phyloP scores from a whole-genome alignment of 2,113 vertebrate species.

The Chitala chitala region DNA sequence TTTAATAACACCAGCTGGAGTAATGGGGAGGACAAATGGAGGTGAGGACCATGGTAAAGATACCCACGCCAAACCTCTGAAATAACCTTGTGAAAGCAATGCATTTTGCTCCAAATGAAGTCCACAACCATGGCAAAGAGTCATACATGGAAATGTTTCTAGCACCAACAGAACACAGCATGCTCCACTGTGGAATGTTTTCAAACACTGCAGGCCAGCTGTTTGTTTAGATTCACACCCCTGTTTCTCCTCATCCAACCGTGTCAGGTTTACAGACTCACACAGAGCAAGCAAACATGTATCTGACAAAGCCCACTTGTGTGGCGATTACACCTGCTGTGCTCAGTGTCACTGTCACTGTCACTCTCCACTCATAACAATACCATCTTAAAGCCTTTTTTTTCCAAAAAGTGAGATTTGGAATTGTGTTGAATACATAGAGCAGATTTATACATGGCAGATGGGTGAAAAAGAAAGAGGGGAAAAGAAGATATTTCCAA shows the following conservation, averaged over 20 bases:
- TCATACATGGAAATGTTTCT: no score
- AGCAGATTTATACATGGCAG: background rate
- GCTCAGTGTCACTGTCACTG: background rate
- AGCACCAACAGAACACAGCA: background rate
- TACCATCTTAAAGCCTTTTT: background rate
- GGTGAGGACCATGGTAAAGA: no score
- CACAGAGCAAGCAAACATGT: background rate
- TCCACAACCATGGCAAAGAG: no score
- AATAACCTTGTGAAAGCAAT: no score
- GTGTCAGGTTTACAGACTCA: conserved; percentile 9
- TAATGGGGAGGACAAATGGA: no score
- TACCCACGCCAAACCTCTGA: no score
- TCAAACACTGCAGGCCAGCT: background rate
- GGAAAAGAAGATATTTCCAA: background rate
- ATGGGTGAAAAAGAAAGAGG: conserved; percentile 7
- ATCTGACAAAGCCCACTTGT: background rate
- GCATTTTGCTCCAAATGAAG: no score
- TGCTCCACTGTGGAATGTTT: background rate
- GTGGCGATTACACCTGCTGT: background rate
- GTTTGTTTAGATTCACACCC: background rate
- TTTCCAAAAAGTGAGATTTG: background rate
- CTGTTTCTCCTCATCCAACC: background rate
- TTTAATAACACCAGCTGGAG: no score
- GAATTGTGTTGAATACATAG: background rate
- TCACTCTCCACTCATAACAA: background rate